These are phyloP conservation scores for Priocnemis perturbator DNA, from an alignment of 2,888 invertebrate species.

Conservation along the genomic window DNA sequence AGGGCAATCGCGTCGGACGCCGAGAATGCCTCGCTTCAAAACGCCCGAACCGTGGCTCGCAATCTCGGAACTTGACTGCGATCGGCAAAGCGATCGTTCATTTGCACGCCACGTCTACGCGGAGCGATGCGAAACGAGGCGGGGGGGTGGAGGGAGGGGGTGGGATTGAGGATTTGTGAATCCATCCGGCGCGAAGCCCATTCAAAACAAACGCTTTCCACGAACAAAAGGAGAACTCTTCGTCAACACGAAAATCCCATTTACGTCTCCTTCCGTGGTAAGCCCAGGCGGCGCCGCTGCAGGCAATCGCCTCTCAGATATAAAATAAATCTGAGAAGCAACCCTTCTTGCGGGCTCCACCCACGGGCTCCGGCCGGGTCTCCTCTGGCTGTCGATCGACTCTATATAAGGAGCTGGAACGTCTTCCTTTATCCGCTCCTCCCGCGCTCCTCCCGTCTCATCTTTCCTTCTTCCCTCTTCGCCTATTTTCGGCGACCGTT, in stretches of 20 bases:
- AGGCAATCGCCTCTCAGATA: slow-evolving; percentile 35
- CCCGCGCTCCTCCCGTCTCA: slow-evolving; percentile 26
- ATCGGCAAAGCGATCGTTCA: no score
- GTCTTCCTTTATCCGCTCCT: not conserved
- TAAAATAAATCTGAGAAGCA: slow-evolving; percentile 43
- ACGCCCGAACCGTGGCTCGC: no score
- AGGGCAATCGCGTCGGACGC: no score
- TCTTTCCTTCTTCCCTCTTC: not conserved
- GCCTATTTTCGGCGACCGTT: no score
- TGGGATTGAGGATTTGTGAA: no score
- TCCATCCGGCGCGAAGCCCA: no score
- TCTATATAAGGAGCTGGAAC: slow-evolving; percentile 1
- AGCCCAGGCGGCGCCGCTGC: slow-evolving; percentile 6
- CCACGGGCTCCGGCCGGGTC: not conserved
- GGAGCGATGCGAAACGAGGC: no score
- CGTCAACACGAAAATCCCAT: slow-evolving; percentile 42
- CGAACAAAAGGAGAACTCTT: slow-evolving; percentile 39
- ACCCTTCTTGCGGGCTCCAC: slow-evolving; percentile 25
- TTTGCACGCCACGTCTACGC: no score
- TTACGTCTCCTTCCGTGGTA: slow-evolving; percentile 26
- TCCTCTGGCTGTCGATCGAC: no score
- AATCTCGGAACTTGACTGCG: no score
- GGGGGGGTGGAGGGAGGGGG: no score
- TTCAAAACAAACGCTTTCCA: slow-evolving; percentile 26
- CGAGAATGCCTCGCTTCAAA: no score